Base-by-base conservation (phyloP, 2,888 invertebrate species). In the Micropterix aruncella region DNA sequence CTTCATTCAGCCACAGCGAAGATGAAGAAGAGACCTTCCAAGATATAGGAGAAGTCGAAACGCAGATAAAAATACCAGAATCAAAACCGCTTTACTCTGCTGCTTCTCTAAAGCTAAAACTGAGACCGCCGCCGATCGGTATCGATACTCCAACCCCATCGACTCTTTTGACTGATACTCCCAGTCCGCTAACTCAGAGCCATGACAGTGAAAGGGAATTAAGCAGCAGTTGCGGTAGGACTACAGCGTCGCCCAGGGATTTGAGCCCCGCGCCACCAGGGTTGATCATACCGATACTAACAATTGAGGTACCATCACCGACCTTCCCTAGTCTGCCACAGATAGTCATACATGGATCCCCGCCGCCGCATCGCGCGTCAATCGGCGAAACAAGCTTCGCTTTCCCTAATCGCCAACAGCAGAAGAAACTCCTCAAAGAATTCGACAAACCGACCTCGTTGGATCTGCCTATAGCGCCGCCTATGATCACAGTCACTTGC, bases 401-500 rank as follows among this genome's bases (percentile, higher is more conserved):
- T 53, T 61, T 61, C 53, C 60, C 62, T 41, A 59, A 59, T 50
- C 60, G 60, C 51, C 60, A 58, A 53, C 75, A 74, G 4, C 75
- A 74, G 19, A 67, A 70, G 55, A 72, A 78, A 55, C 70, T 79
- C 55, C 59, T 61, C 63, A 80, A 62, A 69, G 80, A 63, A 63
- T 75, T 71, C 56, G 83, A 71, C 61, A 83, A 73, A 56, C 75
- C 76, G 4, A 73, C 67, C 18, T 75, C 75, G 3, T 57, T 77
- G 47, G 77, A 77, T 54, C 60, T 81, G 59, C 70, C 81, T 53
- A 66, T 74, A 62, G 68, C 64, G 18, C 82, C 82, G 5, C 83
- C 83, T 1, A 63, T 79, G 53, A 83, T 83, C 53, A 84, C 83
- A 9, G 78, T 86, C 18, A 85, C 85, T 0, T 79, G 80, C 52